phyloP scores from a whole-genome alignment of 2,797 vertebrate genomes.

The Lepilemur septentrionalis region DNA sequence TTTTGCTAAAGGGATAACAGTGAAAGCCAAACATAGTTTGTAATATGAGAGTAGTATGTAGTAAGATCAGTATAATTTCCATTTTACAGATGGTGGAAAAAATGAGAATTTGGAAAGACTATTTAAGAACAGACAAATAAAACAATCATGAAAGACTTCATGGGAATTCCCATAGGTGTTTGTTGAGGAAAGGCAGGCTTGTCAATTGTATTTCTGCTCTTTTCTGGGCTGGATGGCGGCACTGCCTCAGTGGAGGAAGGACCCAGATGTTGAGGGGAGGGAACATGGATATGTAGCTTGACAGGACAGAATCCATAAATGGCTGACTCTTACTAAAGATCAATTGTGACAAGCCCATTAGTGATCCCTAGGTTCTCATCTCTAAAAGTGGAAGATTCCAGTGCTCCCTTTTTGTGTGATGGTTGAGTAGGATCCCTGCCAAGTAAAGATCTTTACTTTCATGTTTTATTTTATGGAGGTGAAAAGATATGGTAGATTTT shows the following conservation, averaged over 20 bases:
- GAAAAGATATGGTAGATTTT: neutral
- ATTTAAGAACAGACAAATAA: neutral
- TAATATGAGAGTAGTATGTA: neutral
- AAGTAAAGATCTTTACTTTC: neutral
- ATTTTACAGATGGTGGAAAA: neutral
- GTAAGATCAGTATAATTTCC: neutral
- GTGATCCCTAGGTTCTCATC: neutral
- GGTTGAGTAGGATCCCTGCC: neutral
- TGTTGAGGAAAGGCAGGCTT: neutral
- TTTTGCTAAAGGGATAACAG: neutral
- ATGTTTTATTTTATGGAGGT: constrained; percentile 4
- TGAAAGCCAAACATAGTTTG: neutral
- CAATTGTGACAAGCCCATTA: neutral
- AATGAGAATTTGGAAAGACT: neutral
- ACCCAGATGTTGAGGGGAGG: neutral
- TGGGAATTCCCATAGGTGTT: neutral
- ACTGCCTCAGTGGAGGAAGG: neutral
- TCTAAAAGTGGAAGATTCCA: neutral
- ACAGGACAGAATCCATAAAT: neutral
- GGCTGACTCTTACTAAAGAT: neutral
- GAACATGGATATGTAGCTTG: neutral
- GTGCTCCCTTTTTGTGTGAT: neutral
- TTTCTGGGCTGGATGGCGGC: neutral
- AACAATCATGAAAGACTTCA: neutral
- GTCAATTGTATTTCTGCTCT: neutral